Evolutionary conservation across 2,888 invertebrate species (phyloP).

Genomic region (Tipula confusa): DNA sequence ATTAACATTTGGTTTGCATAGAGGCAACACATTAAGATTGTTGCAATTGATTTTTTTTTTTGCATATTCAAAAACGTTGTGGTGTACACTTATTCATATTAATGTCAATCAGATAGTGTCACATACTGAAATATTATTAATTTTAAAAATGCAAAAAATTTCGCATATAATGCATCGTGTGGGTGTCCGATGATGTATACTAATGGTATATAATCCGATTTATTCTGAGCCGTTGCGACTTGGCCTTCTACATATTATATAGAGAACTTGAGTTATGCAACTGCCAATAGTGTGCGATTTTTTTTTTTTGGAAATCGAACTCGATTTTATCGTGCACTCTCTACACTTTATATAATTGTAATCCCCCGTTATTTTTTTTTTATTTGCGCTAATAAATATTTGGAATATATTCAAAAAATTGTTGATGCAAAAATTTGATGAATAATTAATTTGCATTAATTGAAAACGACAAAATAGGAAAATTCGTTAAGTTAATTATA

Average conservation of each 20-base stretch:
- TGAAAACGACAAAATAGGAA: too few species aligned
- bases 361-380: background rate
- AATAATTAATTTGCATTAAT: background rate
- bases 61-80: background rate
- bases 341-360: background rate
- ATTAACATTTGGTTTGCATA: background rate
- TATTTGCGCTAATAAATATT: background rate
- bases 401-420: background rate
- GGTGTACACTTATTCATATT: background rate
- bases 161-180: background rate
- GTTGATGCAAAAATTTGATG: background rate
- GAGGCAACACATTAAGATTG: background rate
- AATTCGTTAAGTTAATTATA: too few species aligned
- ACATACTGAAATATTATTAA: background rate
- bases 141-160: background rate
- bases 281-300: background rate
- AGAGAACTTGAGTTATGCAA: background rate
- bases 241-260: too few species aligned
- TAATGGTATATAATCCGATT: background rate
- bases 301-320: background rate
- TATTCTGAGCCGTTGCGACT: background rate
- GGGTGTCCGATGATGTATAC: background rate
- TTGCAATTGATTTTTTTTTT: conserved; percentile 13
- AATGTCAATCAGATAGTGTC: conserved; percentile 12
- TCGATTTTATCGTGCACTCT: background rate